A percentile compares a stretch with the other conserved stretches of the same genome.
phyloP scores from a whole-genome alignment of 2,113 vertebrate genomes.

The Hemibagrus wyckioides region DNA sequence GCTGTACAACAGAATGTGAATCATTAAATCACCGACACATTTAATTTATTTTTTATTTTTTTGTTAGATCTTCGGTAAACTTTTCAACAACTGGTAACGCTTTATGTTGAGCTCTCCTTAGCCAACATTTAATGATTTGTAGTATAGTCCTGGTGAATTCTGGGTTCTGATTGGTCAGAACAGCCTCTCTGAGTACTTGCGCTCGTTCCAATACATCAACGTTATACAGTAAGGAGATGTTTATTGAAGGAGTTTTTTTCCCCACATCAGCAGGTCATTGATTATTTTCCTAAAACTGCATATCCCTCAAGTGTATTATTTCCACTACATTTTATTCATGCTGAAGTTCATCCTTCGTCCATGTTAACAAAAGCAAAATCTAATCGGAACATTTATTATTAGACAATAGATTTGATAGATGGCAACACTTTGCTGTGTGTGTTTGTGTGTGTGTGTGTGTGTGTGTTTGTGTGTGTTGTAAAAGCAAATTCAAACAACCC shows the following conservation, averaged over 20 bases:
- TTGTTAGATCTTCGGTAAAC: neutral
- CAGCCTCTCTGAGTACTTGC: neutral
- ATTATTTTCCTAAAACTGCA: neutral
- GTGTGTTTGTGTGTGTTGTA: neutral
- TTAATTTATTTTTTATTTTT: neutral
- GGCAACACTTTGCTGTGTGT: neutral
- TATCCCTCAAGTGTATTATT: neutral
- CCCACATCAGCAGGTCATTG: neutral
- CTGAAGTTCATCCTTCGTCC: neutral
- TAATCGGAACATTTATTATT: neutral
- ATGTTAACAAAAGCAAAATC: neutral
- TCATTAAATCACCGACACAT: neutral
- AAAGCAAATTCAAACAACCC: neutral
- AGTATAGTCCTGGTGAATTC: neutral
- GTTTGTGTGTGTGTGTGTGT: neutral
- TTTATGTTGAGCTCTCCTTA: neutral
- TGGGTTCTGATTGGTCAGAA: neutral
- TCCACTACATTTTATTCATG: neutral
- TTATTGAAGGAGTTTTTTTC: neutral
- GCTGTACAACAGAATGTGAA: neutral
- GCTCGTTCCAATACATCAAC: neutral
- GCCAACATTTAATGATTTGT: neutral
- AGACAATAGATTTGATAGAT: neutral
- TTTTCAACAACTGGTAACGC: neutral
- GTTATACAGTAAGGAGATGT: neutral